Evolutionary conservation across 2,888 invertebrate species (phyloP), one percentile per base, ranked within the genome.

Genomic region (Clunio marinus): DNA sequence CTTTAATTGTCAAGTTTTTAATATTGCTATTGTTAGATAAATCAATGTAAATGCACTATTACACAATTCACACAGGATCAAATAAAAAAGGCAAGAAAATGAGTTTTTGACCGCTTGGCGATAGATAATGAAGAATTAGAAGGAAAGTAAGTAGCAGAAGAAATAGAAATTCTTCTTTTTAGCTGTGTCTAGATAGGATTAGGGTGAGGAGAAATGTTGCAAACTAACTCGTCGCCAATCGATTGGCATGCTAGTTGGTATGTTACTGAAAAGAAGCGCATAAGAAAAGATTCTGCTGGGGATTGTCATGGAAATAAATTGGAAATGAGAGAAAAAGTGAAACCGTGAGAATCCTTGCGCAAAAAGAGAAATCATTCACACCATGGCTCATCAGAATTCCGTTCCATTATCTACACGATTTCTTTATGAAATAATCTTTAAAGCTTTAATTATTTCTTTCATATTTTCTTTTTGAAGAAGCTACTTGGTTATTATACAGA

Each of bases 111-210:
- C 15, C n/a, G 22, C 7, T 22, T 17, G 20, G 51, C 51, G 51
- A 51, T 51, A 51, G 51, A 41, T 7, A 51, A 51, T 51, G n/a
- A 51, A 22, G 51, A 51, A 51, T 22, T 17, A 51, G 51, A 51
- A 51, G 51, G 22, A 41, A 32, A n/a, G n/a, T n/a, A 41, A 51
- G 22, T 51, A 51, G 51, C 22, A 22, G 51, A 51, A 51, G 51
- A 51, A 22, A 51, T 8, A 8, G 22, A 22, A 51, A 51, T 51
- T 13, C 51, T 22, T 51, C 32, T 32, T 32, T 7, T 51, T 13
- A 32, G n/a, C 51, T 51, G 51, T 51, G 8, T 51, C 51, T 51
- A 51, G 51, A 51, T 51, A 51, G 51, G 45, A 51, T 51, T 51
- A 51, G 51, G 51, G 51, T 51, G 51, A 22, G 51, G 22, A 51